phyloP scores from a whole-genome alignment of 2,113 vertebrate genomes.

The Catharus fuscescens region DNA sequence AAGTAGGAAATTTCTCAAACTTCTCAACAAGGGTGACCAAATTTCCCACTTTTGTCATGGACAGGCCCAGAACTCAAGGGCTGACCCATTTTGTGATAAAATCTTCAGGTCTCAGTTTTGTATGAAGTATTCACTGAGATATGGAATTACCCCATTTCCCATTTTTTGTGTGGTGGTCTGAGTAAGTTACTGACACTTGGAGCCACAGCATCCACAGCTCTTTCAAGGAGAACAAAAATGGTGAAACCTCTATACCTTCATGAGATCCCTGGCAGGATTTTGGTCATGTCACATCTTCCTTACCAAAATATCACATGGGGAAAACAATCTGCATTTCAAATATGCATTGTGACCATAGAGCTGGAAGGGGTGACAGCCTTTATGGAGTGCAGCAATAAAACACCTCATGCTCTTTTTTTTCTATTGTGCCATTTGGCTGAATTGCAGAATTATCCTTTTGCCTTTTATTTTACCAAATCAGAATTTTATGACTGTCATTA shows the following conservation, averaged over 20 bases:
- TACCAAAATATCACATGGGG: not conserved
- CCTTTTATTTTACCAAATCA: not conserved
- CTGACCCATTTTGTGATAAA: not conserved
- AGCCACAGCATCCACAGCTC: not conserved
- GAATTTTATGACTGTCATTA: not conserved
- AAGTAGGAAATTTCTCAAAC: not conserved
- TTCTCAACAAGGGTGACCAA: not conserved
- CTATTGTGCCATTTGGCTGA: not conserved
- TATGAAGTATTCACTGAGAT: not conserved
- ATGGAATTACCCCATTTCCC: not conserved
- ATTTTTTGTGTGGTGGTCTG: not conserved
- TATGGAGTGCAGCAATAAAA: not conserved
- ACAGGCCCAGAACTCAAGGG: not conserved
- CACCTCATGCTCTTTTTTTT: not conserved
- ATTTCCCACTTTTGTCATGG: not conserved
- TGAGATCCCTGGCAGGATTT: not conserved
- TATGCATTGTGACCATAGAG: not conserved
- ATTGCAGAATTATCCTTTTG: not conserved
- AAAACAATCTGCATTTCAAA: not conserved
- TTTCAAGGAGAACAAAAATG: not conserved
- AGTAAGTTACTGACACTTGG: not conserved
- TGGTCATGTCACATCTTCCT: not conserved
- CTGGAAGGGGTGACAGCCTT: not conserved
- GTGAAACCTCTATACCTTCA: not conserved
- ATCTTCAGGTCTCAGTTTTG: not conserved